phyloP scores from a whole-genome alignment of 2,113 vertebrate genomes.

The Ceyx cyanopectus region DNA sequence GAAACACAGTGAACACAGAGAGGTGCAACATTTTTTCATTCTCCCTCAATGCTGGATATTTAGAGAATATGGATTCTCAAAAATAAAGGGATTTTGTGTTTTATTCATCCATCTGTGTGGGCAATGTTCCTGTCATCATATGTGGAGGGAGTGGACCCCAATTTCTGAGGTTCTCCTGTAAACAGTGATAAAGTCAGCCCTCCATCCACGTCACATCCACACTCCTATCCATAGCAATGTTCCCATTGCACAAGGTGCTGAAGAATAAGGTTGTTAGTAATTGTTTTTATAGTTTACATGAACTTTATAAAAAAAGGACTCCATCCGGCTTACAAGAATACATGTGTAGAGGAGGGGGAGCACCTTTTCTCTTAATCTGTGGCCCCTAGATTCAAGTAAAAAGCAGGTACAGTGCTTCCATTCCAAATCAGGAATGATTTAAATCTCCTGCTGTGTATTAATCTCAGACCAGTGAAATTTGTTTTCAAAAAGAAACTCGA shows the following conservation, averaged over 20 bases:
- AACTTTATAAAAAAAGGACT: background rate
- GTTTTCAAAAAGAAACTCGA: background rate
- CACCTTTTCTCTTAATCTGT: background rate
- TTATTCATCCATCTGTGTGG: background rate
- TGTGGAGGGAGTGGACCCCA: accelerated
- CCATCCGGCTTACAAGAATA: background rate
- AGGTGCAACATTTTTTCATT: background rate
- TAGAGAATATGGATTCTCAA: background rate
- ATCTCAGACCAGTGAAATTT: background rate
- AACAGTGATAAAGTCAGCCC: background rate
- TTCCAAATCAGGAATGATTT: background rate
- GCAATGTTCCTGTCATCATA: background rate
- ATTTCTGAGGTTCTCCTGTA: background rate
- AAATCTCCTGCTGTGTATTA: background rate
- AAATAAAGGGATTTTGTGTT: background rate
- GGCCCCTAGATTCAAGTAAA: background rate
- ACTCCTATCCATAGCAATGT: background rate
- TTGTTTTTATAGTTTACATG: background rate
- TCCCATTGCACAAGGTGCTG: background rate
- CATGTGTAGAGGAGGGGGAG: accelerated
- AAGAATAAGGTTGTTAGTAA: background rate
- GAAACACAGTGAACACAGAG: background rate
- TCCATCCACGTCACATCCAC: background rate
- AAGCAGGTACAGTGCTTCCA: background rate
- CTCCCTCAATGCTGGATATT: accelerated